Conservation (phyloP, 2,888 invertebrate species). For the Rhimphoctona megacephalus region DNA sequence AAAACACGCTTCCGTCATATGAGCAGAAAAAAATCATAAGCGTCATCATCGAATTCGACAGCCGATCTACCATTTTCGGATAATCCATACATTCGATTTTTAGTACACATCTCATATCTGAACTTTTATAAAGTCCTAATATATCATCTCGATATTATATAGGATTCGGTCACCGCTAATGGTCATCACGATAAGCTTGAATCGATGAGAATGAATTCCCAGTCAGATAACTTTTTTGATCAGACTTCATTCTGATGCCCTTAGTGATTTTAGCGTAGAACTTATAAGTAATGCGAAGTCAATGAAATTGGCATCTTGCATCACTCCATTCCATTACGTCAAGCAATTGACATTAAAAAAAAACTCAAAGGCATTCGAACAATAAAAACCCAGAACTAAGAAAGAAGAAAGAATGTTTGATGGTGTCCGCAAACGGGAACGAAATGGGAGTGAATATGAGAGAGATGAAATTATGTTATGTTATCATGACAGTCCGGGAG, state of each 20-base stretch:
- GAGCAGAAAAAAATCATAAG: constrained; percentile 32
- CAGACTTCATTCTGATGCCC: neutral
- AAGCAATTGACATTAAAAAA: neutral
- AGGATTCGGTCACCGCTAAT: neutral
- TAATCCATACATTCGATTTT: neutral
- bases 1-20: constrained; percentile 30
- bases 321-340: neutral
- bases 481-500: constrained; percentile 72
- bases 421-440: constrained; percentile 19
- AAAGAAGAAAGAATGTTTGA: constrained; percentile 14
- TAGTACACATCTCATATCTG: neutral
- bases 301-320: neutral
- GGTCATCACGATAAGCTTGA: neutral
- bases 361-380: neutral
- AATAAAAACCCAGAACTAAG: neutral
- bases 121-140: neutral
- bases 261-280: neutral
- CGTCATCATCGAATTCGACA: constrained; percentile 44
- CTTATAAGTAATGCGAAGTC: neutral
- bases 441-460: neutral
- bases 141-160: too few relatives aligned
- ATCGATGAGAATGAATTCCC: neutral
- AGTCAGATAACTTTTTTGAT: neutral
- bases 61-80: constrained; percentile 25
- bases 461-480: constrained; percentile 74